Evolutionary conservation across 2,797 vertebrate genomes (phyloP).

Genomic region (Siniperca obscura): DNA sequence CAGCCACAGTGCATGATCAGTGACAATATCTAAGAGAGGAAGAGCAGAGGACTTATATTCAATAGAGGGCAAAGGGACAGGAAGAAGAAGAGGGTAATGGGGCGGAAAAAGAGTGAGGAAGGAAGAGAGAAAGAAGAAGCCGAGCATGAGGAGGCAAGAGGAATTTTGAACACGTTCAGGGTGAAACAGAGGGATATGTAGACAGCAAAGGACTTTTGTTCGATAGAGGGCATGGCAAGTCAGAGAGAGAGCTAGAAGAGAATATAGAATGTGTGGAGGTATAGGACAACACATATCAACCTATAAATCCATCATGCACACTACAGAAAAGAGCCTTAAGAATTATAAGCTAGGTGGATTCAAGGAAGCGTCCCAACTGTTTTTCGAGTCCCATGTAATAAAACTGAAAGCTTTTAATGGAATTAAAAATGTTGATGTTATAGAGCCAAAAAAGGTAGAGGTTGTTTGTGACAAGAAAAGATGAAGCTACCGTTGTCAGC

Average conservation of each 20-base stretch:
- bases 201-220: slow-evolving; percentile 31
- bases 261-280: neutral
- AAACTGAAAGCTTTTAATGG: neutral
- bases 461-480: neutral
- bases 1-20: slow-evolving; percentile 34
- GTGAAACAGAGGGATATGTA: neutral
- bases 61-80: slow-evolving; percentile 42
- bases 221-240: slow-evolving; percentile 10
- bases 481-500: too few relatives aligned
- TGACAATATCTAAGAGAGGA: slow-evolving; percentile 23
- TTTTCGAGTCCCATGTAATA: neutral
- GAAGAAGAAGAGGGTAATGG: too few relatives aligned
- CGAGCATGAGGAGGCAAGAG: slow-evolving; percentile 3
- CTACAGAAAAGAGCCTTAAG: neutral
- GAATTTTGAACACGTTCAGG: slow-evolving; percentile 12
- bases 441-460: too few relatives aligned
- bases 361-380: neutral
- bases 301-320: neutral
- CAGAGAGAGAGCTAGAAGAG: neutral
- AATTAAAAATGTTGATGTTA: neutral
- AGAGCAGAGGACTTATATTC: slow-evolving; percentile 25
- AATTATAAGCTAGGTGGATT: neutral
- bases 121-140: slow-evolving; percentile 3
- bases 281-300: neutral
- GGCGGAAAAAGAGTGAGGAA: too few relatives aligned